Base-by-base conservation (phyloP, 2,797 vertebrate genomes). In the Takifugu rubripes region DNA sequence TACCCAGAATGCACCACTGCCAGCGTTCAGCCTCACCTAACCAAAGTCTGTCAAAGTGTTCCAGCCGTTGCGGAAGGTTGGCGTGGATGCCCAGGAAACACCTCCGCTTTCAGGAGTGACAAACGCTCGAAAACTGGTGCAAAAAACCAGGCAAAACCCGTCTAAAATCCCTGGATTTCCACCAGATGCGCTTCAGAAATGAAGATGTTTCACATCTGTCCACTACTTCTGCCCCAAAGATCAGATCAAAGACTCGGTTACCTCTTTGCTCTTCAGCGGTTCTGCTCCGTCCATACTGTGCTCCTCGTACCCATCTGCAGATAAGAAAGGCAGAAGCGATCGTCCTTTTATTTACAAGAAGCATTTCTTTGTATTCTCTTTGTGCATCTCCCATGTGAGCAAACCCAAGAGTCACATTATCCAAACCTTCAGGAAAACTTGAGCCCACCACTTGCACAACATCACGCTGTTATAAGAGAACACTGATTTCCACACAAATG, bases 221-320 rank as follows among this genome's bases (percentile, higher is more conserved):
- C 15, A 3, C 40, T 8, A 40, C 10, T 42, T 33, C 40, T 44
- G 47, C 17, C 46, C 2, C 3, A 47, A 47, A 46, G 31, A 24
- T 0, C 55, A 11, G 3, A 12, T 14, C 0, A 12, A 45, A 14
- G 25, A 24, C 5, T 24, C 36, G 4, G 36, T 53, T 53, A 96
- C 96, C 83, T 71, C 88, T 83, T 79, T 83, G 70, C 79, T 82
- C 60, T 58, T 59, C 17, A 78, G 92, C 36, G 85, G 87, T 54
- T 90, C 88, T 25, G 88, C 50, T 0, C 64, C 40, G 11, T 76
- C 75, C 8, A 82, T 59, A 0, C 85, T 78, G 46, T 89, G 86
- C 6, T 89, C 90, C 2, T 89, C 84, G 16, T 79, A 88, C 42
- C 68, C 80, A 51, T 60, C 74, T 75, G 60, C 65, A 70, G 72